Evolutionary conservation across 2,797 vertebrate genomes (phyloP).

Genomic region (Eutrigla gurnardus): DNA sequence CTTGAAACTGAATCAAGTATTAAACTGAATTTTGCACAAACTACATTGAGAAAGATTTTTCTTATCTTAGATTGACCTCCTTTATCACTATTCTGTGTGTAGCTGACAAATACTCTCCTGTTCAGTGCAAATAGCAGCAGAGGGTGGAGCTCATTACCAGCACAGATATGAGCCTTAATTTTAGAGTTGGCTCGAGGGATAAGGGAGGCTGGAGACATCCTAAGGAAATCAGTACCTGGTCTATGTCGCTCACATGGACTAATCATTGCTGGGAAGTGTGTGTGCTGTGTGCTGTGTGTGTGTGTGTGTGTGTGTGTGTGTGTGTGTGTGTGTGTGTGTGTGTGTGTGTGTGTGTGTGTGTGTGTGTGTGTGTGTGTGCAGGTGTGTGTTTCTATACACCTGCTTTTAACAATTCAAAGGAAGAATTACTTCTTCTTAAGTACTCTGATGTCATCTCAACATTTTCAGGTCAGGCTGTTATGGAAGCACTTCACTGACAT

Average conservation of each 20-base stretch:
- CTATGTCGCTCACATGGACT: not conserved
- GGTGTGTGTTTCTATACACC: not conserved
- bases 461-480: constrained; percentile 41
- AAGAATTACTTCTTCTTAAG: too few species aligned
- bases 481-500: constrained; percentile 30
- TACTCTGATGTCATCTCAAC: constrained; percentile 28
- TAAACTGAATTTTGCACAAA: not conserved
- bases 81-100: constrained; percentile 28
- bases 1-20: constrained; percentile 15
- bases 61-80: constrained; percentile 21
- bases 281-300: too few species aligned
- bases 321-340: not conserved
- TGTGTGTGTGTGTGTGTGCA: not conserved
- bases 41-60: constrained; percentile 10
- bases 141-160: constrained; percentile 29
- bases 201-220: constrained; percentile 1
- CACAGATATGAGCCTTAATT: constrained; percentile 26
- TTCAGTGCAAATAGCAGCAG: constrained; percentile 30
- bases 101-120: constrained; percentile 19
- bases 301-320: not conserved
- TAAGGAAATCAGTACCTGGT: not conserved
- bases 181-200: not conserved
- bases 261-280: not conserved
- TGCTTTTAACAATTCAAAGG: not conserved
- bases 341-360: too few species aligned